These are phyloP conservation scores for Sebastiscus tertius DNA, from an alignment of 2,797 vertebrate genomes.

Conservation along the genomic window DNA sequence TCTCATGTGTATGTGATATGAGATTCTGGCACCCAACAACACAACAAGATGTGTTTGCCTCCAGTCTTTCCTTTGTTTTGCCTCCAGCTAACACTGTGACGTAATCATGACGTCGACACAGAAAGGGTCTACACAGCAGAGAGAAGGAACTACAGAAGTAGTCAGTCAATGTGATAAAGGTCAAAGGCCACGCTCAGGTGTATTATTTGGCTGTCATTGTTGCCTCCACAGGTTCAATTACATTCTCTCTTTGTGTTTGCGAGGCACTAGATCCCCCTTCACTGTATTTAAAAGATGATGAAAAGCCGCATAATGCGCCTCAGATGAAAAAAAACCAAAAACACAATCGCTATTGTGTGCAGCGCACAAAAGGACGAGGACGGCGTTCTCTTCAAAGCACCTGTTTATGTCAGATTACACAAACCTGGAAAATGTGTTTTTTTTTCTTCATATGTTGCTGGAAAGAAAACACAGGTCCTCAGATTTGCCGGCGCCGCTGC, in stretches of 20 bases:
- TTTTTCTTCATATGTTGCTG: conserved; percentile 27
- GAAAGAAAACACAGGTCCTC: conserved; percentile 35
- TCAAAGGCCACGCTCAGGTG: conserved; percentile 21
- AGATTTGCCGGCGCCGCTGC: neutral
- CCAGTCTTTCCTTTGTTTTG: too few species aligned
- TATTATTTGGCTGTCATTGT: conserved; percentile 22
- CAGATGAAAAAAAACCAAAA: conserved; percentile 14
- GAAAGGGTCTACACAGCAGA: neutral
- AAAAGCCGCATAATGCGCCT: conserved; percentile 42
- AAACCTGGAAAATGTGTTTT: conserved; percentile 42
- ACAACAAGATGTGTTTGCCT: too few species aligned
- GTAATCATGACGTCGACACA: too few species aligned
- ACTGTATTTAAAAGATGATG: conserved; percentile 42
- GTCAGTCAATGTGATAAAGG: neutral
- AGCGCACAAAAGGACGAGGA: conserved; percentile 34
- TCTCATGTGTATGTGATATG: too few species aligned
- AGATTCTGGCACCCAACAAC: too few species aligned
- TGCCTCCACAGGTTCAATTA: conserved; percentile 24
- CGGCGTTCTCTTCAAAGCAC: conserved; percentile 22
- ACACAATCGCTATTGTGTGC: conserved; percentile 63
- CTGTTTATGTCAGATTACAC: conserved; percentile 73
- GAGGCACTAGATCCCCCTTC: conserved; percentile 31
- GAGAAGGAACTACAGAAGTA: conserved; percentile 20
- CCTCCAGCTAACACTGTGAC: too few species aligned
- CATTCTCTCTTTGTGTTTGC: conserved; percentile 4